Evolutionary conservation across 2,888 invertebrate genomes (phyloP).

Genomic region (Sipunculus nudus): DNA sequence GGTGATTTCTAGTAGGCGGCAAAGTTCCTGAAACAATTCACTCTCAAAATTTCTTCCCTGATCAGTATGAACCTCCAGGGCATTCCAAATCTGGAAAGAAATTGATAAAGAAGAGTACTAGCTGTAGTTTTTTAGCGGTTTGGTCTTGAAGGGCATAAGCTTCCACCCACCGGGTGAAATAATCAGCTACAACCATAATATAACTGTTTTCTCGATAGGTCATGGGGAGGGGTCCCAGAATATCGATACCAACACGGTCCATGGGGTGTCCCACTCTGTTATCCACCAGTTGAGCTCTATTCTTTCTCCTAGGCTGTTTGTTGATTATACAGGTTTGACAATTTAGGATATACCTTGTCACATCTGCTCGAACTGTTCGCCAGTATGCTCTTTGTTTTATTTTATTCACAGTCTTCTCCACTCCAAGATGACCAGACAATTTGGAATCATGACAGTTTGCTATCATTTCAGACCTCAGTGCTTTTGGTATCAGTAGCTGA

Average conservation of each 20-base stretch:
- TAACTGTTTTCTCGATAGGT: neutral
- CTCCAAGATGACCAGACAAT: too few relatives aligned
- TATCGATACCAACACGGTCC: neutral
- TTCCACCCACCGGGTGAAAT: conserved; percentile 3
- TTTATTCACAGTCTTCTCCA: too few relatives aligned
- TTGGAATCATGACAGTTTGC: too few relatives aligned
- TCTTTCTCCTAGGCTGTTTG: too few relatives aligned
- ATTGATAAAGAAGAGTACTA: neutral
- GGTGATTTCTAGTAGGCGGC: neutral
- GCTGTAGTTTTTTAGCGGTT: neutral
- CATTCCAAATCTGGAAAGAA: neutral
- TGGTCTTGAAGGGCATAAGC: neutral
- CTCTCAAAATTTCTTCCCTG: neutral
- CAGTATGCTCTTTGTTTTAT: too few relatives aligned
- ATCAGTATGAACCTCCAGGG: neutral
- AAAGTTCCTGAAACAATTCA: neutral
- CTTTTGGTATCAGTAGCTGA: too few relatives aligned
- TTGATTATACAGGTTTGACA: too few relatives aligned
- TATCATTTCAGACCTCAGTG: too few relatives aligned
- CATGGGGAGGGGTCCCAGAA: neutral
- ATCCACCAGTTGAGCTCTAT: neutral
- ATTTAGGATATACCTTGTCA: too few relatives aligned
- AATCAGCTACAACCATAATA: neutral
- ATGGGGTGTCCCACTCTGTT: neutral
- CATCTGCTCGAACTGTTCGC: too few relatives aligned